Evolutionary conservation across 2,888 invertebrate genomes (phyloP).

Genomic region (Tachina grossa): DNA sequence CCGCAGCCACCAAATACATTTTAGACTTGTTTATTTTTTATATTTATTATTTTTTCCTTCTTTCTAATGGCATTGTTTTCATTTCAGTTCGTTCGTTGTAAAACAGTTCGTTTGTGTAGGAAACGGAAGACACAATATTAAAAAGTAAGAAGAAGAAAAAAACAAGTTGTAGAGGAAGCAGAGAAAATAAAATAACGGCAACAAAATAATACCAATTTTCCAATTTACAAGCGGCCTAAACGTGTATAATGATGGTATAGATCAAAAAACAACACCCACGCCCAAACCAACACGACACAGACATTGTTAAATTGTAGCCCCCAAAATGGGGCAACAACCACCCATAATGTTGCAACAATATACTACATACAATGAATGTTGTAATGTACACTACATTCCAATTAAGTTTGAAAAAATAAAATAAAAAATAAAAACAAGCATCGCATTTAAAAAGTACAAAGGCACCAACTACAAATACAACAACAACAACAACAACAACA

Average conservation of each 20-base stretch:
- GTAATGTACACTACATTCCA: conserved; percentile 22
- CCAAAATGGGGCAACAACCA: conserved; percentile 55
- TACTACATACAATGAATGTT: not conserved
- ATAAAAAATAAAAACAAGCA: conserved; percentile 14
- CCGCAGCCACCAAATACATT: conserved; percentile 39
- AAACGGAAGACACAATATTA: conserved; percentile 51
- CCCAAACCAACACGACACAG: conserved; percentile 1
- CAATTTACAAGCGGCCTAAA: conserved; percentile 79
- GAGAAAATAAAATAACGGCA: conserved; percentile 70
- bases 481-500: not conserved
- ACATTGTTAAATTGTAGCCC: conserved; percentile 51
- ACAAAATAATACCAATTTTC: conserved; percentile 76
- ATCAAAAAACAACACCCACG: conserved; percentile 53
- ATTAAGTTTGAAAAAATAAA: not conserved
- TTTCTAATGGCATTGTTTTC: not conserved
- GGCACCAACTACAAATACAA: not conserved
- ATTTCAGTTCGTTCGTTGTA: not conserved
- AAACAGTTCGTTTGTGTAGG: conserved; percentile 44
- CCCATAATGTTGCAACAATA: conserved; percentile 56
- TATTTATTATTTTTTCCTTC: not conserved
- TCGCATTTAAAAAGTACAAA: conserved; percentile 43
- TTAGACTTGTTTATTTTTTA: conserved; percentile 4
- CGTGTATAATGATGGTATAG: conserved; percentile 56
- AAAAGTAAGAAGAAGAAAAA: conserved; percentile 46
- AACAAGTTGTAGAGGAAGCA: conserved; percentile 70